Evolutionary conservation across 2,113 vertebrate species (phyloP).

Genomic region (Neotragus moschatus): DNA sequence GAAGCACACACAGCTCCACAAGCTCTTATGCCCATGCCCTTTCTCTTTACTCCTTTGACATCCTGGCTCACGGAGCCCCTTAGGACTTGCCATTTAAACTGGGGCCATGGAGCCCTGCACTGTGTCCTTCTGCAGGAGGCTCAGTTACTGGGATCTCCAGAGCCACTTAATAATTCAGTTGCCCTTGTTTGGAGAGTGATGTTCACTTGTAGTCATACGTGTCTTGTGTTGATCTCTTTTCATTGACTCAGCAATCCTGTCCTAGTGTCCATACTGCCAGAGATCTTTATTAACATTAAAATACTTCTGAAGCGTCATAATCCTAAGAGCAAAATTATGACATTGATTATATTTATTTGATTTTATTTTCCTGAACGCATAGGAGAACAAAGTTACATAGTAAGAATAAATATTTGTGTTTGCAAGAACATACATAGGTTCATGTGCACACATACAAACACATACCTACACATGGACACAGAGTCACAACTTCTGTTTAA

Average conservation of each 20-base stretch:
- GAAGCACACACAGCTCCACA: not conserved
- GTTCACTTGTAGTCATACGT: not conserved
- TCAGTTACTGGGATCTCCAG: slow-evolving; percentile 32
- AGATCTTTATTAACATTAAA: not conserved
- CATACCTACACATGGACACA: not conserved
- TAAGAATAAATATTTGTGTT: not conserved
- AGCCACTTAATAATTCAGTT: slow-evolving; percentile 2
- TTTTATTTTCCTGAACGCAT: not conserved
- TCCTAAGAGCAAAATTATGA: not conserved
- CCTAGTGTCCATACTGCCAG: not conserved
- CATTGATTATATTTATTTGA: not conserved
- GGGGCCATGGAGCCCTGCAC: not conserved
- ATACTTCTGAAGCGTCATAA: not conserved
- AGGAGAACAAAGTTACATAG: not conserved
- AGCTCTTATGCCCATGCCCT: not conserved
- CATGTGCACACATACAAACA: not conserved
- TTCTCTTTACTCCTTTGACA: not conserved
- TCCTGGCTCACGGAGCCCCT: not conserved
- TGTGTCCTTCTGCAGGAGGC: not conserved
- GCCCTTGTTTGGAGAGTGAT: not conserved
- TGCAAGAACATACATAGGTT: not conserved
- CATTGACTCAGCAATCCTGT: not conserved
- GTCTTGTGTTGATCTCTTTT: slow-evolving; percentile 11
- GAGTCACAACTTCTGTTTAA: not conserved
- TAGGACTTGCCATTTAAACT: not conserved